Evolutionary conservation across 2,797 vertebrate genomes (phyloP), one percentile per base, ranked within the genome.

Genomic region (Urophycis tenuis): DNA sequence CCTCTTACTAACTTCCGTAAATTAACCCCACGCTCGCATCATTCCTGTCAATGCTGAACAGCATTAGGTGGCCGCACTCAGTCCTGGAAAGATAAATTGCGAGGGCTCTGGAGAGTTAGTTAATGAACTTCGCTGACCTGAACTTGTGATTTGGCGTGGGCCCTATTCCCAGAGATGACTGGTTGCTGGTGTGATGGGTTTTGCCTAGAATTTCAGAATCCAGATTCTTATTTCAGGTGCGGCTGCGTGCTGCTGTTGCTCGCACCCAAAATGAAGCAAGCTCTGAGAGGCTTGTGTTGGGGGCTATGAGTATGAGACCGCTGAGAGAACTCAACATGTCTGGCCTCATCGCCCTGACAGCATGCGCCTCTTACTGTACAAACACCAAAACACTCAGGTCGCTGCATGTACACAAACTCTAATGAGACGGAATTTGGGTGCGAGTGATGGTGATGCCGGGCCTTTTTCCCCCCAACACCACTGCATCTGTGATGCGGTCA

Each of bases 301-400:
- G 30, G 69, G 30, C 2, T 71, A 71, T 71, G 14, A 71, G 69
- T 32, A 71, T 6, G 25, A 71, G 69, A 71, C 15, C 12, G 14
- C 30, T 7, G 31, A 71, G 69, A 32, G 69, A 33, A 33, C 30
- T 32, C 17, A 33, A 71, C 30, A 17, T 17, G 67, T 70, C 29
- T 70, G 67, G 67, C 29, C 67, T 31, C 67, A 29, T 33, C 15
- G 8, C 31, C 30, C 69, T 33, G 69, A 15, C 69, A 71, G 69
- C 30, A 33, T 31, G 67, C 29, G 31, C 14, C 67, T 30, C 25
- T 70, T 70, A 17, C 64, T 69, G 64, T 69, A 30, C 25, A 82
- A 79, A 69, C 69, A 82, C n/a, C 39, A 74, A 45, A 25, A 74
- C 35, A 49, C 29, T 17, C 81, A 53, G 76, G 74, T 83, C 67